Percentiles rank a stretch among this genome's conserved stretches.
These are phyloP conservation scores for Setophaga kirtlandii DNA, from an alignment of 2,113 vertebrate species.

Conservation along the genomic window DNA sequence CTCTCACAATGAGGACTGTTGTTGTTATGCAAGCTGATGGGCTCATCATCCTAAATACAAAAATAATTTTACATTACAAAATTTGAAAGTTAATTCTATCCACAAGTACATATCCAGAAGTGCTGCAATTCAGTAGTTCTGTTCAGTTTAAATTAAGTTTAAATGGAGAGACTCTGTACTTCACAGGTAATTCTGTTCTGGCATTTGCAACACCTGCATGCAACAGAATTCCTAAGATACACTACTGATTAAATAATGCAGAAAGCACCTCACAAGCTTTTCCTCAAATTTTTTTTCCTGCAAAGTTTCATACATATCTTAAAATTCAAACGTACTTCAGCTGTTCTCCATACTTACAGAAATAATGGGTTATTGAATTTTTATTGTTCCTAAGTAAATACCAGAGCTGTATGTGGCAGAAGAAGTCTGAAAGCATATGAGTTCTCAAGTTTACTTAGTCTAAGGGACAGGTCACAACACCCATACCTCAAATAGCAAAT, in stretches of 20 bases:
- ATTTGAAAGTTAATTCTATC: background rate
- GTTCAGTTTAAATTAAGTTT: background rate
- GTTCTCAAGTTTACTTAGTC: background rate
- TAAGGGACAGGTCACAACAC: background rate
- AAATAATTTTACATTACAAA: background rate
- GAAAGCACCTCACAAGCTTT: background rate
- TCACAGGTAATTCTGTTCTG: background rate
- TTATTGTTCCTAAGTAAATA: background rate
- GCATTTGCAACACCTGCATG: background rate
- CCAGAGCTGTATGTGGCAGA: background rate
- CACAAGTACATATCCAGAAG: background rate
- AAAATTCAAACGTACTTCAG: background rate
- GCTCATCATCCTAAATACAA: slow-evolving; percentile 54
- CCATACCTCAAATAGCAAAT: background rate
- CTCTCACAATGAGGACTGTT: slow-evolving; percentile 69
- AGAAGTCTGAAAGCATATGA: background rate
- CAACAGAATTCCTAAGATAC: background rate
- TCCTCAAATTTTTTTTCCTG: background rate
- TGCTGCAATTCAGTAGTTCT: background rate
- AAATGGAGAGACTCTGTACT: background rate
- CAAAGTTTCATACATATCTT: background rate
- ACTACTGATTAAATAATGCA: background rate
- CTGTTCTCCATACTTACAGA: background rate
- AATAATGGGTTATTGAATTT: background rate
- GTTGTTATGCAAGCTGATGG: slow-evolving; percentile 74